These are phyloP conservation scores for Epiblema foenella DNA, from an alignment of 2,888 invertebrate genomes.

Conservation along the genomic window DNA sequence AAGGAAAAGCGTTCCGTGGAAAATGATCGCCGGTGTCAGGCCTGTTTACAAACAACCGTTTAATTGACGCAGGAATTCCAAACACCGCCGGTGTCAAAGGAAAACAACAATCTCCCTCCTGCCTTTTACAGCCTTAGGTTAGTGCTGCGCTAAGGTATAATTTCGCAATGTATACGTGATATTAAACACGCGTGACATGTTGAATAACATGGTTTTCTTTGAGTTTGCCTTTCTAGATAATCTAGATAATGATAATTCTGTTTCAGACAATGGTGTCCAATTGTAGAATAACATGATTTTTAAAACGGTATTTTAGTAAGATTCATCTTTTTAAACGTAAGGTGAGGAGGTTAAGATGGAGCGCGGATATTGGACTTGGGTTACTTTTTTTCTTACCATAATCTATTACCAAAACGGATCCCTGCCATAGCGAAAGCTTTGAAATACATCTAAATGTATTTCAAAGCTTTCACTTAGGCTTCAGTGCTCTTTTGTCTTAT, in stretches of 20 bases:
- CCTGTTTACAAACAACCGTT: conserved; percentile 77
- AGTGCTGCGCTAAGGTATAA: conserved; percentile 48
- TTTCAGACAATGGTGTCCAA: background rate
- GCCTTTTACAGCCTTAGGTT: conserved; percentile 53
- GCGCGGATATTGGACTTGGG: too few species aligned
- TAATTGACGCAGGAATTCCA: conserved; percentile 78
- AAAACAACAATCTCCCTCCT: conserved; percentile 65
- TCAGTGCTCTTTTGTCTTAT: too few species aligned
- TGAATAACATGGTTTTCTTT: conserved; percentile 29
- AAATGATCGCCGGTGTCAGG: conserved; percentile 66
- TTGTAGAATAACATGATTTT: background rate
- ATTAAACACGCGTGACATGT: conserved; percentile 28
- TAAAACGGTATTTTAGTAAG: background rate
- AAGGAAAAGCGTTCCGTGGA: conserved; percentile 68
- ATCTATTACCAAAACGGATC: too few species aligned
- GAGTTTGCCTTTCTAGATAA: conserved; percentile 23
- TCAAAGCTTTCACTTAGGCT: too few species aligned
- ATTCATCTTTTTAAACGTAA: background rate
- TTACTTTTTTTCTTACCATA: too few species aligned
- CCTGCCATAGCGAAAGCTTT: too few species aligned
- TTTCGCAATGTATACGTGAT: conserved; percentile 47
- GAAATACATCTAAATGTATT: too few species aligned
- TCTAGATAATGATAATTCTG: conserved; percentile 2
- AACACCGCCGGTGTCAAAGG: conserved; percentile 69
- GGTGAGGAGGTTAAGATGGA: too few species aligned